Evolutionary conservation across 2,113 vertebrate genomes (phyloP), one percentile per base, ranked within the genome.

Genomic region (Python bivittatus): DNA sequence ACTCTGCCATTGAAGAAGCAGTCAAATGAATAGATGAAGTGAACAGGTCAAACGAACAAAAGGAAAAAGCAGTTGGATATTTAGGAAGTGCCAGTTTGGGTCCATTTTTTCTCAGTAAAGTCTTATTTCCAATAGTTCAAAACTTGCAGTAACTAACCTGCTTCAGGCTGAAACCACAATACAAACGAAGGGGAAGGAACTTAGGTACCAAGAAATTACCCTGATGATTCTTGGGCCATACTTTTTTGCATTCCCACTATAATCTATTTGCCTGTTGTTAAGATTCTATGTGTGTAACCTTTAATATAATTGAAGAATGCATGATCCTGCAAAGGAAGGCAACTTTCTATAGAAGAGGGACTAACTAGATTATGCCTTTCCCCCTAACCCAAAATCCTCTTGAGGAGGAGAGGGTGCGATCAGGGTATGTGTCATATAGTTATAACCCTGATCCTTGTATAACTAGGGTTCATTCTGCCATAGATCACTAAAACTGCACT

Each of bases 151-250:
- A 68, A 64, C 29, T 61, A 84, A 84, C 89, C 83, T 58, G 27
- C 68, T 89, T 44, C 72, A 92, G 13, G 44, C 57, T 89, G 56
- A 53, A 92, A 48, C 29, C n/a, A 20, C 22, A 60, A 92, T 89
- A 89, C 42, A 84, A 89, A 38, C n/a, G 52, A 48, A 64, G 8
- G 23, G 7, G 38, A 20, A 11, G 12, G 68, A 38, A 27, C 48
- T 56, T 64, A 25, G 17, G 44, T 29, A 53, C 25, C 27, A 79
- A 88, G 53, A 86, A 86, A 86, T 53, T 60, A 91, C 58, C 23
- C 29, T 88, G 61, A 15, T 38, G 68, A 79, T 79, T 6, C 15
- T 79, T 79, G 68, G 33, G 6, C n/a, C 15, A 38, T 79, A 33
- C n/a, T 15, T 38, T 79, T 79, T 79, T 79, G 33, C 15, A 38